phyloP scores from a whole-genome alignment of 2,797 vertebrate species.

The Hypotaenidia philippensis region DNA sequence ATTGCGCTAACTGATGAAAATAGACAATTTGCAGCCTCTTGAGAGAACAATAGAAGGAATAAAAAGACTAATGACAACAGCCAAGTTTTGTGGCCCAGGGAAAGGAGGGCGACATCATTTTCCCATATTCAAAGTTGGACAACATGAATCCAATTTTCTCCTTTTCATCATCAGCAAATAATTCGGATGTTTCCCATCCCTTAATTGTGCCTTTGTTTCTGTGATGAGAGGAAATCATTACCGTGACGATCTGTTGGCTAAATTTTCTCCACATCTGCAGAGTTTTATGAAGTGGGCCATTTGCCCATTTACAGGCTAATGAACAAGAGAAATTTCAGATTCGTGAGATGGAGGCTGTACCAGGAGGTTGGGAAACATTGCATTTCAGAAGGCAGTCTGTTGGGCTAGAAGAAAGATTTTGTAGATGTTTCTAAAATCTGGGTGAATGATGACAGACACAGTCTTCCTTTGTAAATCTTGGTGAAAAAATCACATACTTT shows the following conservation, averaged over 20 bases:
- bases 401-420: neutral
- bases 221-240: conserved; percentile 40
- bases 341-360: neutral
- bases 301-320: neutral
- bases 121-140: conserved; percentile 70
- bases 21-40: conserved; percentile 40
- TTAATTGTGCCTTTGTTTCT: conserved; percentile 63
- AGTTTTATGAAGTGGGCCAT: neutral
- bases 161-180: conserved; percentile 66
- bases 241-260: conserved; percentile 26
- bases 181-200: conserved; percentile 42
- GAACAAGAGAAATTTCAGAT: neutral
- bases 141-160: conserved; percentile 64
- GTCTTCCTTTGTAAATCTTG: neutral
- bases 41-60: conserved; percentile 35
- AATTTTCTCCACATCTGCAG: conserved; percentile 60
- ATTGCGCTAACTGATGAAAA: conserved; percentile 33
- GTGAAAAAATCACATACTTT: neutral
- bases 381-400: neutral
- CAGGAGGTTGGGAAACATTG: neutral
- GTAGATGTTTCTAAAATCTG: neutral
- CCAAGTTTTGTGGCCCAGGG: neutral
- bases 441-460: too few relatives aligned
- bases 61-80: conserved; percentile 34
- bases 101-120: conserved; percentile 42